These are phyloP conservation scores for Nephrotoma flavescens DNA, from an alignment of 2,888 invertebrate genomes.

Conservation along the genomic window DNA sequence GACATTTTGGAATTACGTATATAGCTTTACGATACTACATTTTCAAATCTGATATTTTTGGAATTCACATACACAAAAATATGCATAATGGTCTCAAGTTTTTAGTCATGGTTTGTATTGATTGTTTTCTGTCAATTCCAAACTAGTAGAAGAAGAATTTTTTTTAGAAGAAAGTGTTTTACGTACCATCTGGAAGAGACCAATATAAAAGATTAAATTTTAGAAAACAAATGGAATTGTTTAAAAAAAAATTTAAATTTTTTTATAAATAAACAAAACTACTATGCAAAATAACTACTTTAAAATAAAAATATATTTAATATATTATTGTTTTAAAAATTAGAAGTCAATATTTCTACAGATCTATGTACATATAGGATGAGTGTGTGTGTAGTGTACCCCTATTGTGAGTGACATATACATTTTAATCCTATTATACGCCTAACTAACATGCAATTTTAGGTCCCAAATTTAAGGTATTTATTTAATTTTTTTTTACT, in stretches of 20 bases:
- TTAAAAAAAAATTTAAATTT: background rate
- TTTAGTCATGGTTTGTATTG: background rate
- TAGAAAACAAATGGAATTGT: background rate
- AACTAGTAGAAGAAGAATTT: conserved; percentile 1
- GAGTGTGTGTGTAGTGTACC: background rate
- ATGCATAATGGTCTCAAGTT: background rate
- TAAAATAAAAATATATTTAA: background rate
- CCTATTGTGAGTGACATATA: background rate
- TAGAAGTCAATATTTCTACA: background rate
- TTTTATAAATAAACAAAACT: background rate
- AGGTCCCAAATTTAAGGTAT: background rate
- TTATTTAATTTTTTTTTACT: background rate
- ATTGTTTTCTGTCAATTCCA: background rate
- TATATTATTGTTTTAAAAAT: background rate
- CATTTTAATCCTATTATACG: background rate
- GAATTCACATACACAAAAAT: background rate
- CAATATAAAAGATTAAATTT: conserved; percentile 1
- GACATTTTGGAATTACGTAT: background rate
- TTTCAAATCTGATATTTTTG: background rate
- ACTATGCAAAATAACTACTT: background rate
- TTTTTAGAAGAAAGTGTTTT: background rate
- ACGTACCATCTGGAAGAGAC: conserved; percentile 4
- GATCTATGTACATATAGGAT: background rate
- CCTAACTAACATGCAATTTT: background rate
- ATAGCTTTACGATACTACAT: background rate